Conservation (phyloP, 2,113 vertebrate species). For the Anoplopoma fimbria region DNA sequence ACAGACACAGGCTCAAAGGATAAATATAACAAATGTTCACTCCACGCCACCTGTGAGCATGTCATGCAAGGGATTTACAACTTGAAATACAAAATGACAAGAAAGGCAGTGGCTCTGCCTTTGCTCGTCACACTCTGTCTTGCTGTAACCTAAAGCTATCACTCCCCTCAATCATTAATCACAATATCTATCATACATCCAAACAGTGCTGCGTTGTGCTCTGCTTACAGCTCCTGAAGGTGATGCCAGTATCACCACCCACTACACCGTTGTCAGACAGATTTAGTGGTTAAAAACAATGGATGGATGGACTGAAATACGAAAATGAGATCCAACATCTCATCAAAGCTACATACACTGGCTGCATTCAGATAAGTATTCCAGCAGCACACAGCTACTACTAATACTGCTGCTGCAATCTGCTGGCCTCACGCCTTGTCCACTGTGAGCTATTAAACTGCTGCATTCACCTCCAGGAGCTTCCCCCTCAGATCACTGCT, state of each 20-base stretch:
- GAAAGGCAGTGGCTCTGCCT: background rate
- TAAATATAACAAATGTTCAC: background rate
- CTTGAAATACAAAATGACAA: slow-evolving; percentile 27
- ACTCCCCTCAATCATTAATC: slow-evolving; percentile 18
- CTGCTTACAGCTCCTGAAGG: slow-evolving; percentile 10
- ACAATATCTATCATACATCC: slow-evolving; percentile 9
- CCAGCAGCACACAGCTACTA: slow-evolving; percentile 6
- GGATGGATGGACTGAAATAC: background rate
- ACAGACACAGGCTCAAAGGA: background rate
- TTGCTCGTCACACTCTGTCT: background rate
- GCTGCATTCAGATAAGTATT: background rate
- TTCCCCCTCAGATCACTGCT: slow-evolving; percentile 50
- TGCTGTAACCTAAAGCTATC: background rate
- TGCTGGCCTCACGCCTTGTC: slow-evolving; percentile 61
- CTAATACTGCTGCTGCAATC: slow-evolving; percentile 43
- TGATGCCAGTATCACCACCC: background rate
- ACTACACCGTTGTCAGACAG: background rate
- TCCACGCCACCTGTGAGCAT: background rate
- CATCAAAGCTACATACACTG: background rate
- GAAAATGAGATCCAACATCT: slow-evolving; percentile 20
- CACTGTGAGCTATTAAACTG: slow-evolving; percentile 64
- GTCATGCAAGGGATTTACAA: background rate
- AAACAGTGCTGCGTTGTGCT: slow-evolving; percentile 19
- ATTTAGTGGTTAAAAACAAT: background rate
- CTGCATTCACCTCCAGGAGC: slow-evolving; percentile 64